These are phyloP conservation scores for Dreissena rostriformis DNA, from an alignment of 1,140 invertebrate genomes.

Conservation along the genomic window DNA sequence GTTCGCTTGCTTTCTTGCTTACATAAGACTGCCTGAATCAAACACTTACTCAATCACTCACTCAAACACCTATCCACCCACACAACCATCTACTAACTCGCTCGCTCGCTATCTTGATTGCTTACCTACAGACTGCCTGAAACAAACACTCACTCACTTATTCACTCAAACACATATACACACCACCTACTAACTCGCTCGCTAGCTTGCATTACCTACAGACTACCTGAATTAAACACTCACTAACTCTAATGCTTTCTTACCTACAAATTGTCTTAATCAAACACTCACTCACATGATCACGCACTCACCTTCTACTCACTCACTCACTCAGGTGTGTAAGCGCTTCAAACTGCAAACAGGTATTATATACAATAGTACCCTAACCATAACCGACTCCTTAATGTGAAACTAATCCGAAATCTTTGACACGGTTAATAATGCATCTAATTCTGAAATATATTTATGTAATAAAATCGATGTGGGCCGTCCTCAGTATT, in stretches of 20 bases:
- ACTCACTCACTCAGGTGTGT: background rate
- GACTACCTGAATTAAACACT: background rate
- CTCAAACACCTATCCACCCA: conserved; percentile 30
- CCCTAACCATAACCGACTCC: too few species aligned
- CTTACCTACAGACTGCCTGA: conserved; percentile 35
- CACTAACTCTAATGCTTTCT: conserved; percentile 12
- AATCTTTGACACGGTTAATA: too few species aligned
- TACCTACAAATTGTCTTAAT: conserved; percentile 11
- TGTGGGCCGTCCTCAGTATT: too few species aligned
- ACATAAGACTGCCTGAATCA: conserved; percentile 22
- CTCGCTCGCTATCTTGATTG: conserved; percentile 17
- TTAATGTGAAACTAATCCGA: too few species aligned
- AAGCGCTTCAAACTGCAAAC: too few species aligned
- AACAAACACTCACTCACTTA: conserved; percentile 21
- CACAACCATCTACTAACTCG: conserved; percentile 6
- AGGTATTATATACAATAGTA: too few species aligned
- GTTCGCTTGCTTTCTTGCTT: conserved; percentile 9
- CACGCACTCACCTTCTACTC: conserved; percentile 20
- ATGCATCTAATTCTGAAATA: too few species aligned
- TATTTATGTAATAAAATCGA: too few species aligned
- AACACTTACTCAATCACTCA: conserved; percentile 27
- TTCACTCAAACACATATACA: background rate
- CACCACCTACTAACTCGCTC: background rate
- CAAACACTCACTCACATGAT: conserved; percentile 16
- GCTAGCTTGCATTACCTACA: background rate